These are phyloP conservation scores for Leptopterna dolabrata DNA, from an alignment of 2,888 invertebrate genomes.

Conservation along the genomic window DNA sequence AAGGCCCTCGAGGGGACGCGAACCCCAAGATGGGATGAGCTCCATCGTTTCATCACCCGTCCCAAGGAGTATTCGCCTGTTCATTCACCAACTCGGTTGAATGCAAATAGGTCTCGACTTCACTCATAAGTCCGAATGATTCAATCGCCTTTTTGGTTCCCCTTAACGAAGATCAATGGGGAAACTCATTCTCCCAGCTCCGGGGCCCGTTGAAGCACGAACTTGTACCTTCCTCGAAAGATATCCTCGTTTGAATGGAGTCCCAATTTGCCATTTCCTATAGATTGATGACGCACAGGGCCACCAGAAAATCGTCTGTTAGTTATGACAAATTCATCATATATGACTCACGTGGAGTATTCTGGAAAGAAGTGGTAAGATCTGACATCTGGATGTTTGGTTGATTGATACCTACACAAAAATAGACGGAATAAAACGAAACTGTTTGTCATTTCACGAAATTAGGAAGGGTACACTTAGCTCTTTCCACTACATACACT, in stretches of 20 bases:
- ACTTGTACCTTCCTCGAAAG: not conserved
- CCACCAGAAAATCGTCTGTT: no score
- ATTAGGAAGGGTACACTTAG: no score
- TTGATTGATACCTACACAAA: no score
- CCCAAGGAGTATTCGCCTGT: not conserved
- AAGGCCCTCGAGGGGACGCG: not conserved
- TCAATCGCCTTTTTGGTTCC: not conserved
- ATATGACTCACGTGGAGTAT: no score
- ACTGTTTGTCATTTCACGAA: no score
- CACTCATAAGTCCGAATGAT: not conserved
- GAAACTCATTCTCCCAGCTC: not conserved
- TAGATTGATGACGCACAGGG: not conserved
- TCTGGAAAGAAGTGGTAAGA: no score
- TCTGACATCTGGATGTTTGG: no score
- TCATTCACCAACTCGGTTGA: slow-evolving; percentile 3
- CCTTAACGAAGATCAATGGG: slow-evolving; percentile 3
- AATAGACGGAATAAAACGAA: no score
- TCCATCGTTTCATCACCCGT: not conserved
- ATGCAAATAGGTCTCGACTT: not conserved
- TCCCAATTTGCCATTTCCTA: not conserved
- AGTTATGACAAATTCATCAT: no score
- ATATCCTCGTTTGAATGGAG: no score
- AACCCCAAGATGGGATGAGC: not conserved
- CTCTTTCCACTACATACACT: no score
- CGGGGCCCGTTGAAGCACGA: not conserved